Evolutionary conservation across 2,113 vertebrate species (phyloP).

Genomic region (Oryzias celebensis): DNA sequence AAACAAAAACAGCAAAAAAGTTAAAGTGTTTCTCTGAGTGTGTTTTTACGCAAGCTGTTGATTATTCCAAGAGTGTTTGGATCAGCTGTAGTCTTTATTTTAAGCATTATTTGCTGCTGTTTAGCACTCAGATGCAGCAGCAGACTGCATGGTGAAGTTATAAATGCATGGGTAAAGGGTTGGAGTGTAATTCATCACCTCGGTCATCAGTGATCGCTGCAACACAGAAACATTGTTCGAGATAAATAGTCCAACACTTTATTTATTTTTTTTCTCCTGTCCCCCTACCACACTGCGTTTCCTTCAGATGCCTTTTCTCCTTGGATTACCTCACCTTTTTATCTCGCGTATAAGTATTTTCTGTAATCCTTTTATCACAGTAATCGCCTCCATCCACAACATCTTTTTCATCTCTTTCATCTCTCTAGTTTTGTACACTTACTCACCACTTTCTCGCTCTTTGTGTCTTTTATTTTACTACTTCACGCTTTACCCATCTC

Average conservation of each 20-base stretch:
- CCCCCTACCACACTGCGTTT: conserved; percentile 31
- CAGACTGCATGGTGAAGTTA: conserved; percentile 24
- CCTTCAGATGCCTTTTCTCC: conserved; percentile 29
- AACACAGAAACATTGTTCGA: conserved; percentile 14
- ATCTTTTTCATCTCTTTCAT: conserved; percentile 8
- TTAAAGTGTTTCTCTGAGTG: background rate
- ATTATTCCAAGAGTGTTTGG: conserved; percentile 28
- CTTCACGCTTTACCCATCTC: background rate
- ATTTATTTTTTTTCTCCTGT: conserved; percentile 33
- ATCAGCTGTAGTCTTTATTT: conserved; percentile 24
- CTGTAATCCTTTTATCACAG: conserved; percentile 19
- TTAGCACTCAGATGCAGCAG: conserved; percentile 1
- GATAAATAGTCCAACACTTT: conserved; percentile 34
- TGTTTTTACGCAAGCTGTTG: conserved; percentile 12
- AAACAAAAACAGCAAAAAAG: background rate
- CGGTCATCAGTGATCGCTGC: conserved; percentile 15
- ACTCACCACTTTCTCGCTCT: background rate
- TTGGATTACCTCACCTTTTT: conserved; percentile 23
- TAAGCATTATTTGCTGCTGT: conserved; percentile 6
- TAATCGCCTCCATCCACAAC: background rate
- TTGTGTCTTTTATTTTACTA: conserved; percentile 15
- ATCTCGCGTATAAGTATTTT: conserved; percentile 23
- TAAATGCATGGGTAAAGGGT: conserved; percentile 47
- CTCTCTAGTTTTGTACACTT: background rate
- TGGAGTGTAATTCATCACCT: conserved; percentile 50